Conservation (phyloP, 2,113 vertebrate species). For the Bombycilla garrulus region DNA sequence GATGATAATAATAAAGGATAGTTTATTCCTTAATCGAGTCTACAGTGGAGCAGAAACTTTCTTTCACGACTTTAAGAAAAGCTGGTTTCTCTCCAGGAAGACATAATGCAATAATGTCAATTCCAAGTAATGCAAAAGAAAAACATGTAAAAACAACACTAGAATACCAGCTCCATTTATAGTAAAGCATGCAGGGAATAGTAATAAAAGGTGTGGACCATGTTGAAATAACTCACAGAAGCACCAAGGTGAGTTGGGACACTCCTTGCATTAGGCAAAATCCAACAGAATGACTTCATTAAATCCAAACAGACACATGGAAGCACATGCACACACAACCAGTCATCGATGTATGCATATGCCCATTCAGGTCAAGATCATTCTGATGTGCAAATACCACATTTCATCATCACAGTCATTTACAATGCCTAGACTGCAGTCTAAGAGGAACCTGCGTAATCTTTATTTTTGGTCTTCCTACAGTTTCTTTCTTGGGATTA, state of each 20-base stretch:
- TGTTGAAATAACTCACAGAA: neutral
- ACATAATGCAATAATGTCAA: neutral
- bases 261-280: neutral
- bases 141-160: neutral
- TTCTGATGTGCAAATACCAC: neutral
- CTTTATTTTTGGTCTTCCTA: neutral
- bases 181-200: neutral
- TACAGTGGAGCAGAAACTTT: neutral
- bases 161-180: neutral
- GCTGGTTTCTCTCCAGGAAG: neutral
- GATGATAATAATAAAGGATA: neutral
- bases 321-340: neutral
- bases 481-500: neutral
- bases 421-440: neutral
- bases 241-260: neutral
- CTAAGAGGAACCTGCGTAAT: neutral
- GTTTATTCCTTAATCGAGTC: neutral
- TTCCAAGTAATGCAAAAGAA: neutral
- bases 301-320: neutral
- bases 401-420: neutral
- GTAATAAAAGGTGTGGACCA: neutral
- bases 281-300: neutral
- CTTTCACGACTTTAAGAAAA: neutral
- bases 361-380: neutral
- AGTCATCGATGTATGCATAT: neutral